These are phyloP conservation scores for Yponomeuta plumbellus DNA, from an alignment of 2,888 invertebrate species.

Conservation along the genomic window DNA sequence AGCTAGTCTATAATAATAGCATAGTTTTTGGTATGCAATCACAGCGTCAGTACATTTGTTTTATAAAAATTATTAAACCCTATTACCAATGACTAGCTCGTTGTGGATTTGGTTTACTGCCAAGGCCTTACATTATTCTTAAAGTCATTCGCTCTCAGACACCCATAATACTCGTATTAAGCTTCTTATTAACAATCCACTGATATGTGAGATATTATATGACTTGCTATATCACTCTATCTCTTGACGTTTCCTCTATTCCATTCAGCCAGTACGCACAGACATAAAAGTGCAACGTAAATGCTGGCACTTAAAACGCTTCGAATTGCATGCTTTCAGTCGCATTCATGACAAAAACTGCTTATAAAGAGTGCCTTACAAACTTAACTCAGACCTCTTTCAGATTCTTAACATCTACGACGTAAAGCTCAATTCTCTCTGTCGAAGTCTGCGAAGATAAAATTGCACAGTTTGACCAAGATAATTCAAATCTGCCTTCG, in stretches of 20 bases:
- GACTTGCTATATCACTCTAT: not conserved
- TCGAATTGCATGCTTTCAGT: conserved; percentile 17
- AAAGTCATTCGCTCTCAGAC: no score
- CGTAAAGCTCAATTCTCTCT: not conserved
- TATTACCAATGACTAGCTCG: no score
- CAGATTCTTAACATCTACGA: not conserved
- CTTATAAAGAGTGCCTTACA: conserved; percentile 8
- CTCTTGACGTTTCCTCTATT: not conserved
- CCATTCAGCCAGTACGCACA: conserved; percentile 5
- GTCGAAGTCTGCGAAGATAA: not conserved
- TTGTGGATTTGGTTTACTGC: no score
- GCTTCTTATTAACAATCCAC: no score
- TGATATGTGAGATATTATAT: no score
- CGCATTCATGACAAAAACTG: conserved; percentile 15
- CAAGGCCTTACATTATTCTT: no score
- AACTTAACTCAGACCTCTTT: not conserved
- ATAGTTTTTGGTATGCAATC: no score
- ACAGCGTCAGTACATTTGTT: no score
- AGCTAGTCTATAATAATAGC: no score
- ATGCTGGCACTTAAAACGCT: conserved; percentile 14
- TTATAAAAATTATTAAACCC: no score
- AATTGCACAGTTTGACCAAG: not conserved
- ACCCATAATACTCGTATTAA: no score
- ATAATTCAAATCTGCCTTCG: not conserved
- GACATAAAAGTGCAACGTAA: conserved; percentile 13